Conservation (phyloP, 2,888 invertebrate species). For the Cybosia mesomella region DNA sequence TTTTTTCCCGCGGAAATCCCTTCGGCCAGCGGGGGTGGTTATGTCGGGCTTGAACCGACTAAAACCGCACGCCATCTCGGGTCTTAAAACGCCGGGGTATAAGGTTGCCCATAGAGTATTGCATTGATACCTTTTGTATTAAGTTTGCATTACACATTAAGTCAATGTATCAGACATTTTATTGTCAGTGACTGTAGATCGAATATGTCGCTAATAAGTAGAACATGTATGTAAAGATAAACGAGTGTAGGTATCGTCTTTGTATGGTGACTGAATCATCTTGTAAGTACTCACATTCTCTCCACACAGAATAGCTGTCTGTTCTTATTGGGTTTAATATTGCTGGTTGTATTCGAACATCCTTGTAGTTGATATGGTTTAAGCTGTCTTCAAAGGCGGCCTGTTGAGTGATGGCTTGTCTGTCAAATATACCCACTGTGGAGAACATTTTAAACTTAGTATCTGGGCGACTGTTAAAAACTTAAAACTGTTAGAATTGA, state of each 20-base stretch:
- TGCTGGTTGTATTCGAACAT: slow-evolving; percentile 63
- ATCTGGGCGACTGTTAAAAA: not conserved
- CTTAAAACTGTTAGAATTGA: no score
- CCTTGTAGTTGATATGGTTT: slow-evolving; percentile 57
- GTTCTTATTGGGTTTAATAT: slow-evolving; percentile 61
- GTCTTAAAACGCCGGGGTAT: no score
- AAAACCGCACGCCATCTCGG: no score
- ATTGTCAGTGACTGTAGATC: not conserved
- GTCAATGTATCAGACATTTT: not conserved
- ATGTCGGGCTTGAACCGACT: no score
- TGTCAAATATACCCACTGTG: slow-evolving; percentile 75
- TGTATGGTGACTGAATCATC: no score
- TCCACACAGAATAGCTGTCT: slow-evolving; percentile 77
- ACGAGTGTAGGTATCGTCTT: not conserved
- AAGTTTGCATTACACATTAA: no score
- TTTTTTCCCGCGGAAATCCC: no score
- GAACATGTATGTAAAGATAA: not conserved
- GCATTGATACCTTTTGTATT: not conserved
- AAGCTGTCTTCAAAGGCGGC: slow-evolving; percentile 77
- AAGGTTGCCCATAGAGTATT: no score
- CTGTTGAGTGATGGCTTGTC: slow-evolving; percentile 55
- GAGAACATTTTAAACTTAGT: slow-evolving; percentile 8
- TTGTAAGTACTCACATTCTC: slow-evolving; percentile 65
- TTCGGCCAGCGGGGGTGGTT: no score
- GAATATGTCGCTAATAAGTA: not conserved